A percentile compares a stretch with the other conserved stretches of the same genome.
Evolutionary conservation across 1,140 invertebrate species (phyloP).

Genomic region (Battus philenor): DNA sequence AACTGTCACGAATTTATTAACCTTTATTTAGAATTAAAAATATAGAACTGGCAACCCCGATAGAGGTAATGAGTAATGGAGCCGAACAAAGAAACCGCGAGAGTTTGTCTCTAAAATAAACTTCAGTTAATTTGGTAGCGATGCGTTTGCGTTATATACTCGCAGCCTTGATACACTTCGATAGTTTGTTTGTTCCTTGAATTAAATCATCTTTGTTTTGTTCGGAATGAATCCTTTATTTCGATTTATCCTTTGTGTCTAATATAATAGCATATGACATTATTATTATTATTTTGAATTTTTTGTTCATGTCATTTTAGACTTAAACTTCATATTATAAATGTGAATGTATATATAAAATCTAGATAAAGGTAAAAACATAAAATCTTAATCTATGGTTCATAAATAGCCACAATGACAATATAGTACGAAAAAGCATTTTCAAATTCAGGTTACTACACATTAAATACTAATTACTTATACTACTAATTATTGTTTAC

Average conservation of each 20-base stretch:
- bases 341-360: too few relatives aligned
- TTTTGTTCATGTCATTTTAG: too few relatives aligned
- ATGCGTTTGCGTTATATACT: constrained; percentile 21
- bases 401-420: too few relatives aligned
- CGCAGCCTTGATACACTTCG: constrained; percentile 7
- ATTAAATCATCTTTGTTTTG: constrained; percentile 4
- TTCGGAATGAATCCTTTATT: constrained; percentile 1
- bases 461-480: too few relatives aligned
- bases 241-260: neutral
- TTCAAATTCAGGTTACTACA: too few relatives aligned
- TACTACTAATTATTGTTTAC: too few relatives aligned
- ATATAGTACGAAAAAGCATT: too few relatives aligned
- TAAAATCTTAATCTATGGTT: too few relatives aligned
- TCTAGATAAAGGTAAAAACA: too few relatives aligned
- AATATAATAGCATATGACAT: neutral
- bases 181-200: constrained; percentile 13
- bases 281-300: neutral
- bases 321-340: too few relatives aligned
- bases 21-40: too few relatives aligned
- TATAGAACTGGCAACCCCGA: constrained; percentile 9
- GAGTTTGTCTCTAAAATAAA: constrained; percentile 39
- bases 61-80: constrained; percentile 56
- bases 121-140: constrained; percentile 27
- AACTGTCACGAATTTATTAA: too few relatives aligned
- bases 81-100: constrained; percentile 41